A percentile compares a stretch with the other conserved stretches of the same genome.
Conservation (phyloP, 2,888 invertebrate species). For the Drosophila paranaensis region DNA sequence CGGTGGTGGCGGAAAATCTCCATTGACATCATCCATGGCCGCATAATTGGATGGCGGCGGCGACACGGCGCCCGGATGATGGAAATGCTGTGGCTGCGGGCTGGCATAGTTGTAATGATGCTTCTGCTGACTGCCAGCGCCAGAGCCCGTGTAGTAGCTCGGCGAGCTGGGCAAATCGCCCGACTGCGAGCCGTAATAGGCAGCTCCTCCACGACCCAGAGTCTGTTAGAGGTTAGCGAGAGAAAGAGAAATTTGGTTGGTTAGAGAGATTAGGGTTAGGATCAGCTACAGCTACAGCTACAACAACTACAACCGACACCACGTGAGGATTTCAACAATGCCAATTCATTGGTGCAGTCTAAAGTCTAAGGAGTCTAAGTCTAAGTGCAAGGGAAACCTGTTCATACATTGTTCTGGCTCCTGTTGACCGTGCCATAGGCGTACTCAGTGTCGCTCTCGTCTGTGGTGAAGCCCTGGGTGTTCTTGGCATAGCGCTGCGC, state of each 20-base stretch:
- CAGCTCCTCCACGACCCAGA: constrained; percentile 81
- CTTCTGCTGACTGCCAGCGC: constrained; percentile 74
- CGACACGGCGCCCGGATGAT: constrained; percentile 84
- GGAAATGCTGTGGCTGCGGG: constrained; percentile 83
- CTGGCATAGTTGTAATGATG: constrained; percentile 80
- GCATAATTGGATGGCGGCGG: constrained; percentile 80
- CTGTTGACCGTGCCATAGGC: constrained; percentile 80
- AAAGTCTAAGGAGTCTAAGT: constrained; percentile 18
- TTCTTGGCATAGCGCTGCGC: constrained; percentile 93
- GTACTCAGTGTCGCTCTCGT: constrained; percentile 88
- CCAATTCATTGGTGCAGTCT: constrained; percentile 58
- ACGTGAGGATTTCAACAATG: constrained; percentile 60
- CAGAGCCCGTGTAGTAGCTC: constrained; percentile 67
- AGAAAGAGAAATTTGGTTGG: constrained; percentile 52
- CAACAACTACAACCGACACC: constrained; percentile 43
- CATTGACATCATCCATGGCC: constrained; percentile 69
- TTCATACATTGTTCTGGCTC: constrained; percentile 84
- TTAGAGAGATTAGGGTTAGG: constrained; percentile 62
- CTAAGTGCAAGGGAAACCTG: constrained; percentile 22
- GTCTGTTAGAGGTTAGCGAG: constrained; percentile 76
- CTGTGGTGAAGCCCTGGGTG: constrained; percentile 85
- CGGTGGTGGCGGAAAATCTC: constrained; percentile 82
- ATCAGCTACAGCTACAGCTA: constrained; percentile 16
- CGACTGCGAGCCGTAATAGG: constrained; percentile 67
- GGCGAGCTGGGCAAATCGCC: constrained; percentile 83